Evolutionary conservation across 2,113 vertebrate genomes (phyloP).

Genomic region (Ancistrus triradiatus): DNA sequence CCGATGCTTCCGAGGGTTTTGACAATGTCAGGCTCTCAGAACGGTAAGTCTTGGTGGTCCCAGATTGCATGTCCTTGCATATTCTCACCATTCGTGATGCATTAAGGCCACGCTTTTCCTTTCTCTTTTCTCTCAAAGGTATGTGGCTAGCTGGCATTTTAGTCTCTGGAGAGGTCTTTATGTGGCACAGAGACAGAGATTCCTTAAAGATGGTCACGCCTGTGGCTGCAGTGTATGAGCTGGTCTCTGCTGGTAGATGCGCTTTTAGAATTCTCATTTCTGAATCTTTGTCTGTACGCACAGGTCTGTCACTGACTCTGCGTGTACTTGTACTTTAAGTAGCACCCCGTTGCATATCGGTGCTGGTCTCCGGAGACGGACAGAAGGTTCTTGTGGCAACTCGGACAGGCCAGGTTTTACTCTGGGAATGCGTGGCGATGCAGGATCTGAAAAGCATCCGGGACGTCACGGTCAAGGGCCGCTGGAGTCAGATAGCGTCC

Average conservation of each 20-base stretch:
- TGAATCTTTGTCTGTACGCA: too few relatives aligned
- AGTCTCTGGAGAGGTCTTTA: conserved; percentile 81
- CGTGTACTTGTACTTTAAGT: conserved; percentile 51
- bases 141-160: conserved; percentile 84
- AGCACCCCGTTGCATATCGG: conserved; percentile 57
- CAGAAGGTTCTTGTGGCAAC: conserved; percentile 69
- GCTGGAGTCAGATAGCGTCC: conserved; percentile 76
- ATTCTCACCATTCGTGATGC: neutral
- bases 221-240: conserved; percentile 63
- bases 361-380: conserved; percentile 83
- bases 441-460: conserved; percentile 54
- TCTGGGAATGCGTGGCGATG: conserved; percentile 80
- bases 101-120: neutral
- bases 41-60: conserved; percentile 66
- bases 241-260: conserved; percentile 69
- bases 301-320: neutral
- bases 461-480: conserved; percentile 62
- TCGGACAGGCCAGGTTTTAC: conserved; percentile 70
- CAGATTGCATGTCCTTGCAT: neutral
- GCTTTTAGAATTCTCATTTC: too few relatives aligned
- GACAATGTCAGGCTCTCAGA: conserved; percentile 76
- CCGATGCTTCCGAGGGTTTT: conserved; percentile 76
- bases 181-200: conserved; percentile 92
- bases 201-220: conserved; percentile 73
- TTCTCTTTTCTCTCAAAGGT: conserved; percentile 59